Evolutionary conservation across 2,113 vertebrate genomes (phyloP).

Genomic region (Chascanopsetta lugubris): DNA sequence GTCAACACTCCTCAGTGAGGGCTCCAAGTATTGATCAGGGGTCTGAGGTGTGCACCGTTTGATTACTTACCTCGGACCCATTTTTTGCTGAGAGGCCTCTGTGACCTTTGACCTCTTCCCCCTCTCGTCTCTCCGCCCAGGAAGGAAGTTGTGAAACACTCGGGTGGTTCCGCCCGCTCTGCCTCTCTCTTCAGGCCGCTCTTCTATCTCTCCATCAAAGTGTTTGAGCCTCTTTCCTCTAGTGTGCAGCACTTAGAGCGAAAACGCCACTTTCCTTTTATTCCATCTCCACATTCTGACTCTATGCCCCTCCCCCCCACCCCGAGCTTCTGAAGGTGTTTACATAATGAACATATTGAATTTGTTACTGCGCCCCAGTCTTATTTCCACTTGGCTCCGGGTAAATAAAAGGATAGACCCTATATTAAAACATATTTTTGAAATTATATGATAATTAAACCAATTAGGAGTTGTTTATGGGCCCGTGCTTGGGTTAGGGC

Average conservation of each 20-base stretch:
- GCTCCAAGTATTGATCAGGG: constrained; percentile 56
- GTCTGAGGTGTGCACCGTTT: constrained; percentile 63
- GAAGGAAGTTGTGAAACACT: constrained; percentile 77
- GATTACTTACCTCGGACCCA: constrained; percentile 78
- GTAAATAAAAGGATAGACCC: constrained; percentile 80
- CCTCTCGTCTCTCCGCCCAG: constrained; percentile 49
- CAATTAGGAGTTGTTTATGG: constrained; percentile 81
- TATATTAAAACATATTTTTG: constrained; percentile 83
- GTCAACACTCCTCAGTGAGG: constrained; percentile 22
- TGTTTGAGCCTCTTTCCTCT: constrained; percentile 40
- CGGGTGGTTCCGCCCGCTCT: constrained; percentile 45
- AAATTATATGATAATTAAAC: constrained; percentile 83
- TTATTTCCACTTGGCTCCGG: constrained; percentile 74
- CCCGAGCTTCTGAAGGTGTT: constrained; percentile 72
- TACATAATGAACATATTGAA: constrained; percentile 82
- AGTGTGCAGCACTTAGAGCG: constrained; percentile 24
- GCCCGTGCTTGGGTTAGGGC: constrained; percentile 68
- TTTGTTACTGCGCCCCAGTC: constrained; percentile 77
- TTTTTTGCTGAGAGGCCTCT: constrained; percentile 71
- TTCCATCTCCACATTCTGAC: constrained; percentile 45
- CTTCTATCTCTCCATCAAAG: constrained; percentile 35
- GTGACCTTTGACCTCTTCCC: constrained; percentile 59
- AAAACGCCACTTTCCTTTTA: constrained; percentile 23
- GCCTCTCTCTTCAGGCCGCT: constrained; percentile 54
- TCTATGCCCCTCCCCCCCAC: constrained; percentile 25